Percentiles rank a stretch among this genome's conserved stretches.
Conservation (phyloP, 37 sponge, comb jelly and placozoan species). For the Petrosia ficiformis region DNA sequence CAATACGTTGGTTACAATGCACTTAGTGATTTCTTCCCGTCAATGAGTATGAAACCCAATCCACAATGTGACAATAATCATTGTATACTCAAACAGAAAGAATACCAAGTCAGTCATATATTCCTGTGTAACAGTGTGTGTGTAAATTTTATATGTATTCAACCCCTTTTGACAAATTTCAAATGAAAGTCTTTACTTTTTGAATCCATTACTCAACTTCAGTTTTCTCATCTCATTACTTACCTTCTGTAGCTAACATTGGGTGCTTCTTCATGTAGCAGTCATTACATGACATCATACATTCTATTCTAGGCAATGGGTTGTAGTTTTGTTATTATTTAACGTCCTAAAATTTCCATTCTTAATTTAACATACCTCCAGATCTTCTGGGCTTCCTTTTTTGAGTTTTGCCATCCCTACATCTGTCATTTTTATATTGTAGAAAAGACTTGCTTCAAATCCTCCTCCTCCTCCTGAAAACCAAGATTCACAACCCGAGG, state of each 20-base stretch:
- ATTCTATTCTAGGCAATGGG: too few species aligned
- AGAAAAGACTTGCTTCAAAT: slow-evolving; percentile 22
- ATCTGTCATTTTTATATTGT: neutral
- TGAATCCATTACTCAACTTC: too few species aligned
- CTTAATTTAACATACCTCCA: too few species aligned
- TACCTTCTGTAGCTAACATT: too few species aligned
- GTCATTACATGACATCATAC: too few species aligned
- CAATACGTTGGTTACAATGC: slow-evolving; percentile 96
- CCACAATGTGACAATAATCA: slow-evolving; percentile 78
- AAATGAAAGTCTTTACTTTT: neutral
- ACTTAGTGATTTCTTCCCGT: slow-evolving; percentile 92
- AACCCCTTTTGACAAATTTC: neutral
- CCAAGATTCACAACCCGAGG: neutral
- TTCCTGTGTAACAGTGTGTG: neutral
- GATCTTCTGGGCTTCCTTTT: too few species aligned
- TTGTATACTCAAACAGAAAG: slow-evolving; percentile 66
- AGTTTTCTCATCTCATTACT: neutral
- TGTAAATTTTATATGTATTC: too few species aligned
- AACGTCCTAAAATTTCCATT: too few species aligned
- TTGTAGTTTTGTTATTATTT: too few species aligned
- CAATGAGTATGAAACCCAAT: slow-evolving; percentile 87
- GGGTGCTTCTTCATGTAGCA: too few species aligned
- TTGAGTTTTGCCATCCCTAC: too few species aligned
- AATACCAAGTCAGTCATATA: slow-evolving; percentile 34
- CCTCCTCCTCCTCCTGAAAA: slow-evolving; percentile 12